These are phyloP conservation scores for Ramphastos sulfuratus DNA, from an alignment of 2,113 vertebrate species.

Conservation along the genomic window DNA sequence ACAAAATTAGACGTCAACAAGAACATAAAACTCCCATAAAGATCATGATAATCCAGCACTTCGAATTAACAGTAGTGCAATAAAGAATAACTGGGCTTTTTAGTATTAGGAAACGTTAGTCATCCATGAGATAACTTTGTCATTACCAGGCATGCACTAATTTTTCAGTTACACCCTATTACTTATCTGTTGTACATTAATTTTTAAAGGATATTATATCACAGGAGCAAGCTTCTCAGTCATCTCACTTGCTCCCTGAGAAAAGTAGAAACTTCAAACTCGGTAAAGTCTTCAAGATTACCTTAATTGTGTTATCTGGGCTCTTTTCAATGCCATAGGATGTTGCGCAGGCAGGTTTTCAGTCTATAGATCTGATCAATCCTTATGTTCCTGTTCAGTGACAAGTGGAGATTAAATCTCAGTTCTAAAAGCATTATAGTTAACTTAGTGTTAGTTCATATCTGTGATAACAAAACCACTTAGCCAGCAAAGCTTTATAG, in stretches of 20 bases:
- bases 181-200: background rate
- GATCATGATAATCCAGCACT: background rate
- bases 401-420: background rate
- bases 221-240: background rate
- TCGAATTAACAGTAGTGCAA: background rate
- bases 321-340: background rate
- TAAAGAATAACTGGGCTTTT: background rate
- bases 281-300: background rate
- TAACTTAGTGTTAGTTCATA: background rate
- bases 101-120: background rate
- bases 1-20: background rate
- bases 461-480: background rate
- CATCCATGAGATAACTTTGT: background rate
- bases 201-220: background rate
- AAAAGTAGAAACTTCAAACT: background rate
- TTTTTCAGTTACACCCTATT: conserved; percentile 16
- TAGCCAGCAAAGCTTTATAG: background rate
- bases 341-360: background rate
- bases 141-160: background rate
- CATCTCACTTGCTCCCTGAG: background rate
- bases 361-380: background rate
- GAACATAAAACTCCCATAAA: background rate
- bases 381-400: background rate
- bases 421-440: background rate
- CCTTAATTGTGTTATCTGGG: background rate